Evolutionary conservation across 2,797 vertebrate species (phyloP).

Genomic region (Myotis myotis): DNA sequence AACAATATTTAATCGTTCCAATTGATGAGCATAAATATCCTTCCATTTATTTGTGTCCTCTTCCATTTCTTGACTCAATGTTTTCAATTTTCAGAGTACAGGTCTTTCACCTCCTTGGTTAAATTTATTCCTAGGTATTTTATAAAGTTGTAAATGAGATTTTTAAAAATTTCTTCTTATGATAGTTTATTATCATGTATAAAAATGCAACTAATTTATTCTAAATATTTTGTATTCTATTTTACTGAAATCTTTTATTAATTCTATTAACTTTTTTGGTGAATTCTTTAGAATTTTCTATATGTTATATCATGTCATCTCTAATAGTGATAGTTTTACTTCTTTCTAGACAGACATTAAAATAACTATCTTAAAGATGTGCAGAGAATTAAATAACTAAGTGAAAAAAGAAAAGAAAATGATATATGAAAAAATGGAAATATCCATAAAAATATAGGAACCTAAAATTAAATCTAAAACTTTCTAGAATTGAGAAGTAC

Average conservation of each 20-base stretch:
- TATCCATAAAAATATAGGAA: neutral
- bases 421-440: neutral
- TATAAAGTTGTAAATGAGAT: too few relatives aligned
- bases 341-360: neutral
- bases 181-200: too few relatives aligned
- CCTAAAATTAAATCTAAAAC: neutral
- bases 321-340: neutral
- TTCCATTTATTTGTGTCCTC: too few relatives aligned
- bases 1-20: too few relatives aligned
- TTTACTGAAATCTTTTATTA: neutral
- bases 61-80: too few relatives aligned
- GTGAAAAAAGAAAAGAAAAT: neutral
- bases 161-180: too few relatives aligned
- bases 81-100: too few relatives aligned
- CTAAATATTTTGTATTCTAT: neutral
- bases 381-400: neutral
- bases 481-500: neutral
- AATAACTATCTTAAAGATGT: neutral
- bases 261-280: neutral
- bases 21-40: too few relatives aligned
- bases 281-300: neutral
- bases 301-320: neutral
- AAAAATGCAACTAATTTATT: neutral
- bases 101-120: too few relatives aligned
- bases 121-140: too few relatives aligned